These are phyloP conservation scores for Papilio xuthus DNA, from an alignment of 1,140 invertebrate genomes.

Conservation along the genomic window DNA sequence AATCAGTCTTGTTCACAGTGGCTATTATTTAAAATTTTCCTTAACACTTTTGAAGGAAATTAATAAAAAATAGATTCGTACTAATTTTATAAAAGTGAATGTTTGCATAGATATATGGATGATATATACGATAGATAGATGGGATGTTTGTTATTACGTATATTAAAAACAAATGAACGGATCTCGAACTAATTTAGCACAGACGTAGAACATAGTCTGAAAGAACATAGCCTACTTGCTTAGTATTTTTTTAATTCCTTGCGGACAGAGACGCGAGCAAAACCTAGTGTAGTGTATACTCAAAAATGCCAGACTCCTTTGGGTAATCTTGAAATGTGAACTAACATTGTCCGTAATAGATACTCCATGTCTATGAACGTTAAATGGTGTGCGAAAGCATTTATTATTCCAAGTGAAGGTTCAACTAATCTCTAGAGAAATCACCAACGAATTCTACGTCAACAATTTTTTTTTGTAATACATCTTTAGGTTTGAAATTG, in stretches of 20 bases:
- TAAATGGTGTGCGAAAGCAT: conserved; percentile 1
- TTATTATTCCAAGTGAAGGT: neutral
- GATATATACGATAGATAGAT: too few species aligned
- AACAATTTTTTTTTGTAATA: conserved; percentile 8
- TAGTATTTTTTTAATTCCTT: neutral
- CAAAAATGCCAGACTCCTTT: conserved; percentile 2
- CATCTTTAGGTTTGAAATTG: neutral
- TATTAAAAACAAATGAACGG: too few species aligned
- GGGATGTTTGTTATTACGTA: too few species aligned
- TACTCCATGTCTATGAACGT: neutral
- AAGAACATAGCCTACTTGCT: neutral
- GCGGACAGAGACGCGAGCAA: too few species aligned
- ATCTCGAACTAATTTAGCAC: too few species aligned
- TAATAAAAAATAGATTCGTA: too few species aligned
- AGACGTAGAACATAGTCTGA: too few species aligned
- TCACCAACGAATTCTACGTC: neutral
- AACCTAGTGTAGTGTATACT: neutral
- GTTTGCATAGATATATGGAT: too few species aligned
- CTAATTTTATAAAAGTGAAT: too few species aligned
- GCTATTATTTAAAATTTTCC: too few species aligned
- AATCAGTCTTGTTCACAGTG: too few species aligned
- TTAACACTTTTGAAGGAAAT: too few species aligned
- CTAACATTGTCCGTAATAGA: neutral
- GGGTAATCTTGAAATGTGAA: neutral
- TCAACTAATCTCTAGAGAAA: neutral